A percentile compares a stretch with the other conserved stretches of the same genome.
Evolutionary conservation across 2,113 vertebrate genomes (phyloP).

Genomic region (Merops nubicus): DNA sequence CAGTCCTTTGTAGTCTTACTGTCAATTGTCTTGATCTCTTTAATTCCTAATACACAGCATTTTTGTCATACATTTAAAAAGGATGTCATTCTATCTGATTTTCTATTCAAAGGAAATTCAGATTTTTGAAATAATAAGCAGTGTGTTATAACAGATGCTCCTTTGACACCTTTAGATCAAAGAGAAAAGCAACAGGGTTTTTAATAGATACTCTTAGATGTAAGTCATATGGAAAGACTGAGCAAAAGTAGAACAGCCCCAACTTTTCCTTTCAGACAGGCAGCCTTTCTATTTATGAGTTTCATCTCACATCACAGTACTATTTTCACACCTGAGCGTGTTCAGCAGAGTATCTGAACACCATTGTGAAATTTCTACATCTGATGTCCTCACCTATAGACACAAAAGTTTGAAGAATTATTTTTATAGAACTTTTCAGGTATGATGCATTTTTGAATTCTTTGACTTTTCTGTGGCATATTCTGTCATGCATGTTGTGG

Average conservation of each 20-base stretch:
- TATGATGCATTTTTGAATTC: neutral
- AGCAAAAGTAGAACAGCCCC: conserved; percentile 30
- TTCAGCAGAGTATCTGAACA: neutral
- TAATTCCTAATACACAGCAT: conserved; percentile 51
- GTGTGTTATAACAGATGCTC: conserved; percentile 16
- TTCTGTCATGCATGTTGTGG: neutral
- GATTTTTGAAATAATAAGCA: conserved; percentile 63
- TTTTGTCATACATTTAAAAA: conserved; percentile 63
- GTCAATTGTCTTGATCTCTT: conserved; percentile 63
- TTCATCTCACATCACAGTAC: neutral
- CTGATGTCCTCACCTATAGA: neutral
- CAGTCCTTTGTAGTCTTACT: conserved; percentile 42
- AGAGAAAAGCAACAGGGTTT: conserved; percentile 46
- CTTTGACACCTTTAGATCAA: conserved; percentile 64
- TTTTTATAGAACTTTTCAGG: neutral
- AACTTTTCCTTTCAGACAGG: neutral
- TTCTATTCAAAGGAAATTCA: conserved; percentile 37
- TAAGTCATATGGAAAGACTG: conserved; percentile 2
- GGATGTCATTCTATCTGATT: conserved; percentile 54
- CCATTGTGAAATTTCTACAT: neutral
- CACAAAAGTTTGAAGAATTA: neutral
- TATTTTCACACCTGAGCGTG: neutral
- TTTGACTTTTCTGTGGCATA: neutral
- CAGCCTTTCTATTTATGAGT: neutral
- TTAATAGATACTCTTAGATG: conserved; percentile 54